Evolutionary conservation across 2,113 vertebrate genomes (phyloP).

Genomic region (Myotis davidii): DNA sequence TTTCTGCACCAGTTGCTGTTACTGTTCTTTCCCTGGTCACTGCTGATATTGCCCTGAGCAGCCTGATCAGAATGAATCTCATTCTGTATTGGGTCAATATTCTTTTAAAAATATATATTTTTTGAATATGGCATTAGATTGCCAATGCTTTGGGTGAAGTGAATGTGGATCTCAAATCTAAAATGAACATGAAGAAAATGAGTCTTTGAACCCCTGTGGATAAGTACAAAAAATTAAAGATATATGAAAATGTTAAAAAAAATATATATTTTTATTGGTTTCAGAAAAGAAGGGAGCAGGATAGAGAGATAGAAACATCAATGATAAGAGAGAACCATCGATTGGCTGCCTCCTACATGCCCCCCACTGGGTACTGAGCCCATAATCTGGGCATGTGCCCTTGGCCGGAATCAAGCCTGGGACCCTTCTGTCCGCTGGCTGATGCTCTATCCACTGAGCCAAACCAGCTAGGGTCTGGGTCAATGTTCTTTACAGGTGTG

Average conservation of each 20-base stretch:
- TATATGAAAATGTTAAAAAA: slow-evolving; percentile 79
- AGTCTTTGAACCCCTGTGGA: slow-evolving; percentile 37
- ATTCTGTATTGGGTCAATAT: slow-evolving; percentile 80
- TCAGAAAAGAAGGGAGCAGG: too few relatives aligned
- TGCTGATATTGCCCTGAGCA: slow-evolving; percentile 85
- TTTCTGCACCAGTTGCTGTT: slow-evolving; percentile 87
- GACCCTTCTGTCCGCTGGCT: too few relatives aligned
- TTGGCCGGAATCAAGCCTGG: too few relatives aligned
- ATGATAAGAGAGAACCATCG: too few relatives aligned
- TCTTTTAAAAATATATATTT: slow-evolving; percentile 81
- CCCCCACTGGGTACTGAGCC: too few relatives aligned
- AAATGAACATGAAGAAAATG: slow-evolving; percentile 12
- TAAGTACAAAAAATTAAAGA: slow-evolving; percentile 68
- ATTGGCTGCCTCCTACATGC: too few relatives aligned
- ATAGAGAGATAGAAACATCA: too few relatives aligned
- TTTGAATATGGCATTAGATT: not conserved
- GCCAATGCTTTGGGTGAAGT: not conserved
- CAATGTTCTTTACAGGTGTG: slow-evolving; percentile 87
- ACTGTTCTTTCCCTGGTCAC: slow-evolving; percentile 87
- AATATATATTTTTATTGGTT: too few relatives aligned
- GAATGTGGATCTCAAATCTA: not conserved
- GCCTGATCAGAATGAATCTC: slow-evolving; percentile 88
- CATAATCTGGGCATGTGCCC: too few relatives aligned
- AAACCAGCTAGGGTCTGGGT: slow-evolving; percentile 76
- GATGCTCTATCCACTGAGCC: too few relatives aligned